Percentiles rank a stretch among this genome's conserved stretches.
phyloP scores from a whole-genome alignment of 2,888 invertebrate genomes.

The Cantharis lateralis region DNA sequence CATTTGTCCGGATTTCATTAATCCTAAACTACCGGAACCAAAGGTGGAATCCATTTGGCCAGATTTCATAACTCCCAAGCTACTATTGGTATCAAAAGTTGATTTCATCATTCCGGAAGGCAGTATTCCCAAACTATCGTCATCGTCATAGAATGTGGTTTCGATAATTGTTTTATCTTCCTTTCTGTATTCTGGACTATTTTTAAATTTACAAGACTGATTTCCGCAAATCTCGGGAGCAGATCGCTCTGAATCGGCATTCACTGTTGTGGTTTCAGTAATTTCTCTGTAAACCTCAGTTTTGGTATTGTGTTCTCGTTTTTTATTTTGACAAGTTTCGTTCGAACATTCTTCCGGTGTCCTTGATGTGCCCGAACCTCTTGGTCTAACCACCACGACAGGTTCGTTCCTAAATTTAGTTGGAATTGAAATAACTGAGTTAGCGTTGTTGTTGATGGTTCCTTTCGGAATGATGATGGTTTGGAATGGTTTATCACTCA shows the following conservation, averaged over 20 bases:
- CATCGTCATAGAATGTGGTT: background rate
- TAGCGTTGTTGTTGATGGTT: background rate
- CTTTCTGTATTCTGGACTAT: background rate
- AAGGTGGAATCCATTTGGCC: background rate
- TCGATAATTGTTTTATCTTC: background rate
- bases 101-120: background rate
- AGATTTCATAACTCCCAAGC: background rate
- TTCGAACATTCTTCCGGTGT: background rate
- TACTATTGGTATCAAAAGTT: background rate
- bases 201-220: background rate
- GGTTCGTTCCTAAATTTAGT: slow-evolving; percentile 31
- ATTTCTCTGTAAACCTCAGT: background rate
- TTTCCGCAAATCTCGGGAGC: background rate
- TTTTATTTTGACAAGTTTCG: background rate
- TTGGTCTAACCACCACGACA: slow-evolving; percentile 37
- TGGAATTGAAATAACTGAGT: slow-evolving; percentile 35
- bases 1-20: background rate
- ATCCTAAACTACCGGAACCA: background rate
- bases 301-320: background rate
- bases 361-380: background rate
- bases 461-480: slow-evolving; percentile 12
- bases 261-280: background rate
- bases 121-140: background rate
- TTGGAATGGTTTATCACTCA: background rate
- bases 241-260: background rate